Evolutionary conservation across 2,797 vertebrate species (phyloP).

Genomic region (Trachurus trachurus): DNA sequence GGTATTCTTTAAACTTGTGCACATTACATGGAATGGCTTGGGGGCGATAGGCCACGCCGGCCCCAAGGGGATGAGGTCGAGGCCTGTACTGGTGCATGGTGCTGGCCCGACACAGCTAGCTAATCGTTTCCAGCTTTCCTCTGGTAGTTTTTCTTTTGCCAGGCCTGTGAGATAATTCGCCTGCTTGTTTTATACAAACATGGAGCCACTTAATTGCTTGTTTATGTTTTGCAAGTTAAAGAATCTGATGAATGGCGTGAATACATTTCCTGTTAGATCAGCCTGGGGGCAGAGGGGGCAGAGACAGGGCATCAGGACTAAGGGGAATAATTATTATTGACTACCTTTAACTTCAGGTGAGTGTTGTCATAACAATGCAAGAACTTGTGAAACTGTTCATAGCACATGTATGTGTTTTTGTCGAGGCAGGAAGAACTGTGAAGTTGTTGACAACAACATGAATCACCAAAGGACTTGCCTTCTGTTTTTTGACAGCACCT

Average conservation of each 20-base stretch:
- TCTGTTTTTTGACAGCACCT: slow-evolving; percentile 49
- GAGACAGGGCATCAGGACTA: neutral
- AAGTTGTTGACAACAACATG: slow-evolving; percentile 72
- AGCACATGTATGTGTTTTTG: slow-evolving; percentile 1
- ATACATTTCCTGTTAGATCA: slow-evolving; percentile 44
- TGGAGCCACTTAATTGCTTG: slow-evolving; percentile 60
- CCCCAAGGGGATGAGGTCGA: slow-evolving; percentile 25
- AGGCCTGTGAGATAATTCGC: slow-evolving; percentile 57
- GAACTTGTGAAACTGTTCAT: neutral
- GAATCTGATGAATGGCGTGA: slow-evolving; percentile 24
- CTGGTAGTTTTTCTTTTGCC: slow-evolving; percentile 44
- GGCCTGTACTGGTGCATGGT: slow-evolving; percentile 62
- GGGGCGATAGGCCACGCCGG: slow-evolving; percentile 12
- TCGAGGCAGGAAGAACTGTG: slow-evolving; percentile 9
- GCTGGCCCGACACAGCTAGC: slow-evolving; percentile 51
- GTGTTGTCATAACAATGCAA: neutral
- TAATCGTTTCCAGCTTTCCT: slow-evolving; percentile 74
- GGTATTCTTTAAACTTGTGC: slow-evolving; percentile 62
- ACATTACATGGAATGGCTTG: slow-evolving; percentile 31
- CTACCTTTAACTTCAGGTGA: neutral
- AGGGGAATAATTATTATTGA: neutral
- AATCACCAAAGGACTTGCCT: slow-evolving; percentile 58
- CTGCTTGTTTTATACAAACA: slow-evolving; percentile 66
- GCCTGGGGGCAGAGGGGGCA: neutral
- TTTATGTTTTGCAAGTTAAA: slow-evolving; percentile 63